Evolutionary conservation across 2,797 vertebrate species (phyloP).

Genomic region (Heliangelus exortis): DNA sequence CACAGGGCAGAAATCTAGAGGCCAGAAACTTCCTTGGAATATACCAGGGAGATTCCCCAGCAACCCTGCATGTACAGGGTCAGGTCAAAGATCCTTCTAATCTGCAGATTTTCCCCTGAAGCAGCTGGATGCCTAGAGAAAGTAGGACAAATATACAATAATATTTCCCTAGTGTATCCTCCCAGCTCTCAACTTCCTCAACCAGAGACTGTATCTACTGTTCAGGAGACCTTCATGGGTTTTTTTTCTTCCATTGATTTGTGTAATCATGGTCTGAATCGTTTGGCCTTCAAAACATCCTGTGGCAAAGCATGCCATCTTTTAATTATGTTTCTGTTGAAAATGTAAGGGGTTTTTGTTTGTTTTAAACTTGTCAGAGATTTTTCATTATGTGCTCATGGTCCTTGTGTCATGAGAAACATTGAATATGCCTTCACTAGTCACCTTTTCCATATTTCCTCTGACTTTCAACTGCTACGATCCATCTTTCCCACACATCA

Average conservation of each 20-base stretch:
- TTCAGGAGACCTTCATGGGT: neutral
- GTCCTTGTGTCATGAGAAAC: neutral
- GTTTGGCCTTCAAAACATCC: conserved; percentile 56
- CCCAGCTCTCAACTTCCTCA: conserved; percentile 54
- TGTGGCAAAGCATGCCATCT: conserved; percentile 1
- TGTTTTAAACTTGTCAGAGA: neutral
- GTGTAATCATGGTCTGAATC: conserved; percentile 21
- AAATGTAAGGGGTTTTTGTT: neutral
- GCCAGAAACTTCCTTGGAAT: neutral
- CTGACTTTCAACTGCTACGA: neutral
- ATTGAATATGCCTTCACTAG: neutral
- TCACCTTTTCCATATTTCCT: conserved; percentile 27
- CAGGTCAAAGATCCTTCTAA: conserved; percentile 9
- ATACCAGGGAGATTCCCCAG: conserved; percentile 9
- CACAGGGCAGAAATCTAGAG: neutral
- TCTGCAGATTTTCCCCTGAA: neutral
- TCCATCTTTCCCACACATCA: neutral
- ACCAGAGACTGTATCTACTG: neutral
- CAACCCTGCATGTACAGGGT: neutral
- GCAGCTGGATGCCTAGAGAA: conserved; percentile 15
- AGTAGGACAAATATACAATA: neutral
- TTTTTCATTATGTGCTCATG: neutral
- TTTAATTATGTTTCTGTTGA: conserved; percentile 12
- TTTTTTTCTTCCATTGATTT: conserved; percentile 13
- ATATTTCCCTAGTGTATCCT: conserved; percentile 60